Evolutionary conservation across 1,140 invertebrate genomes (phyloP).

Genomic region (Gonioctena quinquepunctata): DNA sequence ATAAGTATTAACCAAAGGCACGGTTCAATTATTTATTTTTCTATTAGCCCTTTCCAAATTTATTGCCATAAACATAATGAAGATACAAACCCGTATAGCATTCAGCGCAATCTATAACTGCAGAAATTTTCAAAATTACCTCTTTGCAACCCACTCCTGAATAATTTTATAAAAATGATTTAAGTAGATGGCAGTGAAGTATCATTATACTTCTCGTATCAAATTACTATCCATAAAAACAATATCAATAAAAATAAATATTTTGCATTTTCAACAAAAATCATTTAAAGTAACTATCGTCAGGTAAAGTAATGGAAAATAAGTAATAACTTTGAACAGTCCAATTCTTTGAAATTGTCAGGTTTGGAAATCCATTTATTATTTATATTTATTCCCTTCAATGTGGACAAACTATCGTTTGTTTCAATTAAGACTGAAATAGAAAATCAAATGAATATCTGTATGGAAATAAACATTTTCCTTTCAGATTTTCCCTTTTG

Average conservation of each 20-base stretch:
- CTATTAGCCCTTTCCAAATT: constrained; percentile 12
- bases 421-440: no score
- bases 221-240: constrained; percentile 35
- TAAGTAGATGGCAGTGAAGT: constrained; percentile 37
- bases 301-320: constrained; percentile 13
- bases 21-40: constrained; percentile 11
- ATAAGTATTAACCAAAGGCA: constrained; percentile 19
- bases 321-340: neutral
- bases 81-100: constrained; percentile 3
- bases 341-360: neutral
- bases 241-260: constrained; percentile 38
- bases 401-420: no score
- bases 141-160: neutral
- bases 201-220: constrained; percentile 24
- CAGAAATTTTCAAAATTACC: neutral
- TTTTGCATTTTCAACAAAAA: constrained; percentile 32
- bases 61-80: constrained; percentile 15
- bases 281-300: constrained; percentile 25
- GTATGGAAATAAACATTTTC: no score
- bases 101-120: neutral
- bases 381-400: no score
- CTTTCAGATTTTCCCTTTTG: no score
- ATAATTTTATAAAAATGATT: constrained; percentile 22
- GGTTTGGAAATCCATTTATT: neutral
- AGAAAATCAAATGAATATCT: no score